A percentile compares a stretch with the other conserved stretches of the same genome.
Conservation (phyloP, 2,113 vertebrate species). For the Grammomys dolichurus region DNA sequence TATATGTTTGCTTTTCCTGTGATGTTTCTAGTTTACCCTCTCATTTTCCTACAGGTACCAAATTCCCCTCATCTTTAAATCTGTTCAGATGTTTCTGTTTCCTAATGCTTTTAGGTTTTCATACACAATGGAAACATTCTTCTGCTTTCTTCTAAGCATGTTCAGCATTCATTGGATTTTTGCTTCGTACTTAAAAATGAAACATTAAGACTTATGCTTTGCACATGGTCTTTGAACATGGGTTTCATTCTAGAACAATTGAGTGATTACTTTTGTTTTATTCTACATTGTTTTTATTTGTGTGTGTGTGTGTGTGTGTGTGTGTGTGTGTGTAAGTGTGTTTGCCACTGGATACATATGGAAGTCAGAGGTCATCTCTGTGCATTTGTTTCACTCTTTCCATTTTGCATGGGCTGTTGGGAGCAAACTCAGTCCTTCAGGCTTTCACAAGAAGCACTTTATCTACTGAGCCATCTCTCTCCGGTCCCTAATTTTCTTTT, state of each 20-base stretch:
- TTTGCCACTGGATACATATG: background rate
- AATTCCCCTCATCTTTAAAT: background rate
- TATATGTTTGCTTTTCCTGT: background rate
- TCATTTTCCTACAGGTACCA: background rate
- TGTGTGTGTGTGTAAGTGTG: background rate
- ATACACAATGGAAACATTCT: background rate
- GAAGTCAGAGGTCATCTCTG: background rate
- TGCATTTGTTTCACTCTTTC: background rate
- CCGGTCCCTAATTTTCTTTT: background rate
- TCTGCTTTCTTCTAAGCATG: background rate
- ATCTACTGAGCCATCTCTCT: background rate
- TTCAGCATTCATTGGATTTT: background rate
- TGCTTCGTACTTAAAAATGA: background rate
- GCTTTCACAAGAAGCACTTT: background rate
- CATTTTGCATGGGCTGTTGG: background rate
- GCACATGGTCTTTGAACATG: background rate
- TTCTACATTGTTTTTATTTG: background rate
- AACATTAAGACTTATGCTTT: background rate
- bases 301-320: background rate
- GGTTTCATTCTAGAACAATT: background rate
- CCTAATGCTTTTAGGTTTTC: background rate
- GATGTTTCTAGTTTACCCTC: background rate
- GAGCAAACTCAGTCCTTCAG: background rate
- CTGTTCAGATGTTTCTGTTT: background rate
- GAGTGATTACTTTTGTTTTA: background rate